Conservation (phyloP, 64 coral and sea anemone species). For the Orbicella faveolata region DNA sequence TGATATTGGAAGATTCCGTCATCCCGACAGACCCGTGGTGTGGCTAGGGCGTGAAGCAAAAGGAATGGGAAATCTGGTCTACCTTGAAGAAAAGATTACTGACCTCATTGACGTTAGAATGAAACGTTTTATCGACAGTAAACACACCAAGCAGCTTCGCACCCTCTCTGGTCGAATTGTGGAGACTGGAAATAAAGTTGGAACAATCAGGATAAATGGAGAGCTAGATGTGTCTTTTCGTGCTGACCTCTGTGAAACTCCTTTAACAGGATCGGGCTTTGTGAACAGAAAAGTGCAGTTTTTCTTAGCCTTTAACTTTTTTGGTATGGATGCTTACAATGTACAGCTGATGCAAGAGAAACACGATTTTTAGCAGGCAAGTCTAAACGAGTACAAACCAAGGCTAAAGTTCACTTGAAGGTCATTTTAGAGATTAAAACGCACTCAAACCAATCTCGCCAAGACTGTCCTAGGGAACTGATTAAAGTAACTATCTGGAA, state of each 20-base stretch:
- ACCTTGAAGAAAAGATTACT: slow-evolving; percentile 17
- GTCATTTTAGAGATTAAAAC: too few relatives aligned
- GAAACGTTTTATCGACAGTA: slow-evolving; percentile 17
- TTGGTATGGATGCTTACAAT: slow-evolving; percentile 73
- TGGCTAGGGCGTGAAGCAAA: slow-evolving; percentile 42
- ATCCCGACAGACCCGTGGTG: slow-evolving; percentile 74
- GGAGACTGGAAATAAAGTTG: slow-evolving; percentile 38
- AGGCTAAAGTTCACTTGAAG: too few relatives aligned
- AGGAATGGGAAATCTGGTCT: slow-evolving; percentile 58
- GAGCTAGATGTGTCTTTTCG: slow-evolving; percentile 47
- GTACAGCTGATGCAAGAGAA: not conserved
- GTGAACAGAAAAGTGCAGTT: slow-evolving; percentile 53
- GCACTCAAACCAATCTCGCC: too few relatives aligned
- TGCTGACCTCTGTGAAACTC: slow-evolving; percentile 67
- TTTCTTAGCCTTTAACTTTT: slow-evolving; percentile 66
- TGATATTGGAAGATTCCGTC: slow-evolving; percentile 67
- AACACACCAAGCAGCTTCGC: slow-evolving; percentile 9
- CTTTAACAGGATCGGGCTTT: slow-evolving; percentile 30
- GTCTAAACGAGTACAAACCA: too few relatives aligned
- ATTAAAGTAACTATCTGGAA: too few relatives aligned
- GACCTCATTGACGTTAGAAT: slow-evolving; percentile 5
- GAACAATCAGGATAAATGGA: slow-evolving; percentile 37
- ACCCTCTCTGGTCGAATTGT: slow-evolving; percentile 50
- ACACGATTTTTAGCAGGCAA: too few relatives aligned
- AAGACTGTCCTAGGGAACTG: too few relatives aligned